These are phyloP conservation scores for Catostomus latipinnis DNA, from an alignment of 2,797 vertebrate species.

Conservation along the genomic window DNA sequence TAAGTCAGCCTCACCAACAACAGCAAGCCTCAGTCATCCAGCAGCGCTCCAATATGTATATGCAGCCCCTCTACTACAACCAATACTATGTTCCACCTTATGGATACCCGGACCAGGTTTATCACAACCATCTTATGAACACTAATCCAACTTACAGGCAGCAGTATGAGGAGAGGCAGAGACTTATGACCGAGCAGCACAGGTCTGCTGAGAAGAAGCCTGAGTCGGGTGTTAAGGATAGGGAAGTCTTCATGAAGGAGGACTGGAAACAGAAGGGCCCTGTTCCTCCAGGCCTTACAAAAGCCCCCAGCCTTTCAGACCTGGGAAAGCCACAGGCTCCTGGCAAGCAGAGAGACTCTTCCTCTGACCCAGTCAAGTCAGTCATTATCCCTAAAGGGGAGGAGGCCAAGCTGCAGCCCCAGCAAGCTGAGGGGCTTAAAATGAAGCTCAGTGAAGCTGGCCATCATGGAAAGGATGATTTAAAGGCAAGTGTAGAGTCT, in stretches of 20 bases:
- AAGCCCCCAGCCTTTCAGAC: conserved; percentile 91
- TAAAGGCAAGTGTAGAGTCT: conserved; percentile 82
- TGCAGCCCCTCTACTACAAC: conserved; percentile 98
- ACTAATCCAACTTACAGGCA: conserved; percentile 92
- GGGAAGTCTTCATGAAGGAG: conserved; percentile 86
- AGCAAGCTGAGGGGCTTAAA: conserved; percentile 90
- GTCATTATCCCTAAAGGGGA: conserved; percentile 92
- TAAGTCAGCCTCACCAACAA: conserved; percentile 74
- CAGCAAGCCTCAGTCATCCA: conserved; percentile 98
- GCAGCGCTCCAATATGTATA: conserved; percentile 96
- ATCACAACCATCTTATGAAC: conserved; percentile 94
- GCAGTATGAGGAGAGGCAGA: conserved; percentile 93
- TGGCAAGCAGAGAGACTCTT: conserved; percentile 87
- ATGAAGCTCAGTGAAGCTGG: conserved; percentile 89
- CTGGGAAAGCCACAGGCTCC: conserved; percentile 87
- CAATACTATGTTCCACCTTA: conserved; percentile 98
- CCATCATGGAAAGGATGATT: conserved; percentile 92
- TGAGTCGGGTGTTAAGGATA: conserved; percentile 87
- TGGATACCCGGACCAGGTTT: conserved; percentile 91
- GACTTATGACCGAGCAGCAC: conserved; percentile 89
- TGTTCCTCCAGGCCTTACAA: conserved; percentile 90
- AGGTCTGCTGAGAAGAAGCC: conserved; percentile 89
- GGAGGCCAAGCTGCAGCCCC: conserved; percentile 85
- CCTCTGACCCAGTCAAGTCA: conserved; percentile 86
- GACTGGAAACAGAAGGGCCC: conserved; percentile 97